phyloP scores from a whole-genome alignment of 92 coral and sea anemone genomes.

The Porites rus region DNA sequence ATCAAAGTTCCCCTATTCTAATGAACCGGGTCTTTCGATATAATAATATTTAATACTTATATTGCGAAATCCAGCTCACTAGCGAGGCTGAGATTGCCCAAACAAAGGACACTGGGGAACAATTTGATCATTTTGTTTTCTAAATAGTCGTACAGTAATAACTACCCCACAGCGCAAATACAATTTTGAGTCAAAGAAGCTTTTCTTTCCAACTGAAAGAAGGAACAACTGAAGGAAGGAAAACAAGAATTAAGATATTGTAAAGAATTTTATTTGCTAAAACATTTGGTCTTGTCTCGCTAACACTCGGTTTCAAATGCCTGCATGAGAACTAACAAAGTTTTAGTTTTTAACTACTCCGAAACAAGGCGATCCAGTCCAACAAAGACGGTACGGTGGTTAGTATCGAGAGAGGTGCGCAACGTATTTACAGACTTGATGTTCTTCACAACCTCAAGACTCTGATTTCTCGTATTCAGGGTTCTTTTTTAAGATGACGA shows the following conservation, averaged over 20 bases:
- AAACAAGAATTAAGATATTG: neutral
- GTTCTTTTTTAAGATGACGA: conserved; percentile 93
- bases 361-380: neutral
- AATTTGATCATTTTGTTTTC: too few relatives aligned
- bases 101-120: too few relatives aligned
- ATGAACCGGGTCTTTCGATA: too few relatives aligned
- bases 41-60: too few relatives aligned
- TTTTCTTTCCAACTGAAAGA: too few relatives aligned
- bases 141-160: too few relatives aligned
- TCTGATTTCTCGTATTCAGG: conserved; percentile 86
- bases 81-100: too few relatives aligned
- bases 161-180: too few relatives aligned
- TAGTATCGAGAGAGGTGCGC: neutral
- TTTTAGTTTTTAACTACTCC: neutral
- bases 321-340: neutral
- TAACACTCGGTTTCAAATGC: neutral
- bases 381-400: neutral
- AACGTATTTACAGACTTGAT: conserved; percentile 30
- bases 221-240: too few relatives aligned
- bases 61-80: too few relatives aligned
- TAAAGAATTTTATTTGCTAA: conserved; percentile 7
- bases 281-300: neutral
- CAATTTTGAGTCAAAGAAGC: too few relatives aligned
- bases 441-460: neutral
- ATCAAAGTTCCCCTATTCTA: too few relatives aligned